A percentile compares a stretch with the other conserved stretches of the same genome.
Conservation (phyloP, 2,888 invertebrate species). For the Aporophyla nigra region DNA sequence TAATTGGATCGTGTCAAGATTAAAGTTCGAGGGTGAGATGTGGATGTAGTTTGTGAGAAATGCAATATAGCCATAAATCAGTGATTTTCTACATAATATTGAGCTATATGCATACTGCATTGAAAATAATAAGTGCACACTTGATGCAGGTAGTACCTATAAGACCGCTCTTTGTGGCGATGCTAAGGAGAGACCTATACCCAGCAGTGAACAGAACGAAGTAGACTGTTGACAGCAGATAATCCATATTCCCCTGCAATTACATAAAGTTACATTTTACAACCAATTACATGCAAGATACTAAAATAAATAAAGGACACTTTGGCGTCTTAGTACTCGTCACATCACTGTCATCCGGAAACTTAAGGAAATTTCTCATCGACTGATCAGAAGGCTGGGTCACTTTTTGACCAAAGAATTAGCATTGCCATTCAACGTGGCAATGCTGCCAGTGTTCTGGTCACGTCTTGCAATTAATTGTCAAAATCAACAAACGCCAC, state of each 20-base stretch:
- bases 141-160: background rate
- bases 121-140: background rate
- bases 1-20: slow-evolving; percentile 16
- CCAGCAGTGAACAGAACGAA: no score
- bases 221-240: background rate
- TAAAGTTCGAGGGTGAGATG: background rate
- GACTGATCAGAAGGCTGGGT: no score
- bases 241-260: no score
- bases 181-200: background rate
- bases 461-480: background rate
- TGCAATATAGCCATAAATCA: background rate
- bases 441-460: no score
- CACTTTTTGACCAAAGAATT: no score
- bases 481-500: background rate
- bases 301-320: no score
- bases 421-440: no score
- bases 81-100: background rate
- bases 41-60: background rate
- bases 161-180: background rate
- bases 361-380: no score
- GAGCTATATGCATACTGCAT: background rate
- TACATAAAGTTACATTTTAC: no score
- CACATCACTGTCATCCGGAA: no score
- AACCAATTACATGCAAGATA: no score
- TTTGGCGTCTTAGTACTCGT: no score